These are phyloP conservation scores for Pandemis cinnamomeana DNA, from an alignment of 2,888 invertebrate genomes.

Conservation along the genomic window DNA sequence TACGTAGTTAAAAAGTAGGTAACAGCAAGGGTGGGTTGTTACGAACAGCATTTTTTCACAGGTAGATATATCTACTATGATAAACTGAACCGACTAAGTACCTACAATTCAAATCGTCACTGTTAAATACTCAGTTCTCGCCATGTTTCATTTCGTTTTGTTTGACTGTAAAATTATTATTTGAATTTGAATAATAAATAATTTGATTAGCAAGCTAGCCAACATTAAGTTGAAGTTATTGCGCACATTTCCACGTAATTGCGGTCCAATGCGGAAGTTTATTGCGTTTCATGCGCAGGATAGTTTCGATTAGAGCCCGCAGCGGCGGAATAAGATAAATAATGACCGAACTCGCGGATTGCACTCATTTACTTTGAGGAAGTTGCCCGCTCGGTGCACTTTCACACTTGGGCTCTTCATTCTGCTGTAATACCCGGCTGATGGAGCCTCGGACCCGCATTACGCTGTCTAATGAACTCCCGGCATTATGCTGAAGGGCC, in stretches of 20 bases:
- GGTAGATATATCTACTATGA: too few relatives aligned
- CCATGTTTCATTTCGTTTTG: neutral
- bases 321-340: slow-evolving; percentile 51
- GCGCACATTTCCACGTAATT: slow-evolving; percentile 62
- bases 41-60: too few relatives aligned
- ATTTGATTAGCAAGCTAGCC: slow-evolving; percentile 28
- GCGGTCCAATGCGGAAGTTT: slow-evolving; percentile 70
- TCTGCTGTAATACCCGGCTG: slow-evolving; percentile 21
- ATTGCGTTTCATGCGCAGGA: slow-evolving; percentile 66
- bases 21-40: too few relatives aligned
- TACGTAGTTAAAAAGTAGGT: too few relatives aligned
- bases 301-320: slow-evolving; percentile 70
- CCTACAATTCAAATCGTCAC: too few relatives aligned
- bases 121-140: neutral
- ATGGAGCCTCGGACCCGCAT: slow-evolving; percentile 13
- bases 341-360: slow-evolving; percentile 53
- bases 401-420: slow-evolving; percentile 42
- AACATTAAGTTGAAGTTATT: slow-evolving; percentile 47
- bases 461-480: slow-evolving; percentile 12
- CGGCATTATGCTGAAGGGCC: neutral
- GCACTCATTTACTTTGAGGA: slow-evolving; percentile 64
- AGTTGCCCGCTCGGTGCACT: slow-evolving; percentile 49
- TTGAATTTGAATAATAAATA: slow-evolving; percentile 12
- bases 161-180: neutral
- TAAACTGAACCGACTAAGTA: too few relatives aligned